phyloP scores from a whole-genome alignment of 2,797 vertebrate species.

The Microhierax caerulescens region DNA sequence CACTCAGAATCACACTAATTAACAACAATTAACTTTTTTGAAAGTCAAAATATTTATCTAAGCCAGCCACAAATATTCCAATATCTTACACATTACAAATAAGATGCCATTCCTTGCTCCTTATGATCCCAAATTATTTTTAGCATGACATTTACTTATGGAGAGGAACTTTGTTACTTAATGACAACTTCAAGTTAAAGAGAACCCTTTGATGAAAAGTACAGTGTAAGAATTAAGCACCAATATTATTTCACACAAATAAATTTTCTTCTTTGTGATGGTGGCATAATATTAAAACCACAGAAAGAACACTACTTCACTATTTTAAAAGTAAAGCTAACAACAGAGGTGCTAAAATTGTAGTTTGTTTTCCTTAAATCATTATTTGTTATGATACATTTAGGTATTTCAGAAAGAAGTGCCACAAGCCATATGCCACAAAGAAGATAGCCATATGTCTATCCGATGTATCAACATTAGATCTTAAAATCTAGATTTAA shows the following conservation, averaged over 20 bases:
- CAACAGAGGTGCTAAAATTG: background rate
- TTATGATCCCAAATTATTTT: background rate
- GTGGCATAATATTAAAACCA: background rate
- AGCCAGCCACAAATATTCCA: background rate
- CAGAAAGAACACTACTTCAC: background rate
- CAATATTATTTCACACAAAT: background rate
- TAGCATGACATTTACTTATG: background rate
- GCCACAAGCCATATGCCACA: slow-evolving; percentile 13
- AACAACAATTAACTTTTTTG: background rate
- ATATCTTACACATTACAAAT: background rate
- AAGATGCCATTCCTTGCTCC: background rate
- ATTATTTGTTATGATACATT: background rate
- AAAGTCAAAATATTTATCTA: slow-evolving; percentile 31
- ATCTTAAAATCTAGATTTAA: background rate
- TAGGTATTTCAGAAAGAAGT: background rate
- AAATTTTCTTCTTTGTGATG: background rate
- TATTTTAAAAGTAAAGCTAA: background rate
- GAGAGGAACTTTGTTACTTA: background rate
- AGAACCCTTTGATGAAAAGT: background rate
- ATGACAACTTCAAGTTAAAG: background rate
- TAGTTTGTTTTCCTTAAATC: background rate
- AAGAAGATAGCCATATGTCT: background rate
- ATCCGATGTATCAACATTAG: background rate
- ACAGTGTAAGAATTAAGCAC: background rate
- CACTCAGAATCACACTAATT: background rate